Base-by-base conservation (phyloP, 2,888 invertebrate genomes). In the Drosophila quinaria region DNA sequence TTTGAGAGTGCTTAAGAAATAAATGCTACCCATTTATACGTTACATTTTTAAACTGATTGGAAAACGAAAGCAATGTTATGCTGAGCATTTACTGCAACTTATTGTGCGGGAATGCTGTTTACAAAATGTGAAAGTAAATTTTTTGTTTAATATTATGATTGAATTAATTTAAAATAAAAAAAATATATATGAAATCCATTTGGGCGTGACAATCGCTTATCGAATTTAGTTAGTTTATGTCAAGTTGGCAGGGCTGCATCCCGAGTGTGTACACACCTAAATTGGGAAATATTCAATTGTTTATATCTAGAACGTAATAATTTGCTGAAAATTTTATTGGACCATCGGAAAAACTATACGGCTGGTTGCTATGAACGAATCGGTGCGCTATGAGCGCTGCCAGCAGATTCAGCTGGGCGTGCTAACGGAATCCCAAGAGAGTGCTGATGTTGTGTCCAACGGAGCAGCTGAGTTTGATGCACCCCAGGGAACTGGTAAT, bases 371-470 rank as follows among this genome's bases (percentile, higher is more conserved):
- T 68, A 91, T 91, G 91, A 85, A 81, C 63, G 86, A 86, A 77
- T 89, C 91, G 41, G 90, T 89, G 60, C 90, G 84, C 60, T 90
- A 79, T 55, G 91, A 91, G 64, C 79, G 81, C 63, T 78, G 82
- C 58, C 81, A 80, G 62, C 88, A 82, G 46, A 78, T 90, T 63
- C 91, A 90, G 74, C 73, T 90, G 54, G 86, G 82, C 47, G 73
- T 73, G 49, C 67, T 78, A 15, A 62, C 35, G 54, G 88, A 91
- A 66, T 83, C 86, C 62, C 82, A 87, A 37, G 76, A 61, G 61
- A 66, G 65, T 17, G 46, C 54, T 19, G 52, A 50, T 50, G 42
- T 44, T 25, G 62, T 19, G 41, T 25, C 19, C n/a, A 44, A 66
- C 52, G 49, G 47, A 46, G 60, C 31, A 33, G 19, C 76, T 17